Percentiles rank a stretch among this genome's conserved stretches.
Conservation (phyloP, 2,113 vertebrate species). For the Esox niger region DNA sequence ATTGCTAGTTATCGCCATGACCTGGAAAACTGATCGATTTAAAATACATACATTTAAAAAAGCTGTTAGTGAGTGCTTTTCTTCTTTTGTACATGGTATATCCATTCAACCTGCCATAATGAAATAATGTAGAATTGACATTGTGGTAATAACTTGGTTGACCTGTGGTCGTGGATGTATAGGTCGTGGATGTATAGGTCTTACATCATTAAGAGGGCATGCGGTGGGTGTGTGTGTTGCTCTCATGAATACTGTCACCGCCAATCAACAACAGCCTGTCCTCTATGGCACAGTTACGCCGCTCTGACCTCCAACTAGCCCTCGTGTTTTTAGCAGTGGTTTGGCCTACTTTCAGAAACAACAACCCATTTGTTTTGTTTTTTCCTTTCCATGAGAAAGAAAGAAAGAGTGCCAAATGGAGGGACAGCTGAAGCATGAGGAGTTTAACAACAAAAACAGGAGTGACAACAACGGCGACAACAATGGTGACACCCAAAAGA, state of each 20-base stretch:
- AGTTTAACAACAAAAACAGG: conserved; percentile 11
- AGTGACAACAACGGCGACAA: conserved; percentile 8
- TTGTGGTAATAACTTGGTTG: too few relatives aligned
- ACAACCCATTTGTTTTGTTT: conserved; percentile 67
- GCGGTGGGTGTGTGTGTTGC: conserved; percentile 26
- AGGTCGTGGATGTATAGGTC: too few relatives aligned
- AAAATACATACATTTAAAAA: too few relatives aligned
- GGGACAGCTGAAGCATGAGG: conserved; percentile 26
- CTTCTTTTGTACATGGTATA: not conserved
- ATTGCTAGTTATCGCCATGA: not conserved
- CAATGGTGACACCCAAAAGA: not conserved
- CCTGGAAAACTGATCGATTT: too few relatives aligned
- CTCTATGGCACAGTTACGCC: conserved; percentile 58
- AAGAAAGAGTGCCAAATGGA: conserved; percentile 47
- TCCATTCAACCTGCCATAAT: not conserved
- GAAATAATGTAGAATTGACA: not conserved
- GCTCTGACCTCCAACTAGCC: conserved; percentile 69
- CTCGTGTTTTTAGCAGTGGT: conserved; percentile 69
- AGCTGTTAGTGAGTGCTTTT: not conserved
- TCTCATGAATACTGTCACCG: conserved; percentile 58
- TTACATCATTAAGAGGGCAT: conserved; percentile 61
- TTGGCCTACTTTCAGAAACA: conserved; percentile 77
- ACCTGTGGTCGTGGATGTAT: too few relatives aligned
- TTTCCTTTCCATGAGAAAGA: conserved; percentile 71
- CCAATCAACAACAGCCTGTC: conserved; percentile 54